Base-by-base conservation (phyloP, 2,113 vertebrate species). In the Ancistrus triradiatus region DNA sequence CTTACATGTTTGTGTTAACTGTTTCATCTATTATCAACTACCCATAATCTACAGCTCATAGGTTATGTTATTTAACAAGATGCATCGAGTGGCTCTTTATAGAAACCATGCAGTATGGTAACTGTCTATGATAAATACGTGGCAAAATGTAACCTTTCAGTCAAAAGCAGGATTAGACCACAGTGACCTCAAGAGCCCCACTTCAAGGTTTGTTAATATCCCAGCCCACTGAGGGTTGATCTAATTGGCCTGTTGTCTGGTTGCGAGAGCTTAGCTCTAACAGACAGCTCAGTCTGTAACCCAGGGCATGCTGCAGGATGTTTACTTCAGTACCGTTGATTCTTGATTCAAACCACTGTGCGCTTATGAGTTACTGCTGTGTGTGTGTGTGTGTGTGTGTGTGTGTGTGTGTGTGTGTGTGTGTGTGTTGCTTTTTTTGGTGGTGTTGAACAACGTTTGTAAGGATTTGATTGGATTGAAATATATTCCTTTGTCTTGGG, bases 221-320 rank as follows among this genome's bases (percentile, higher is more conserved):
- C 55, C 60, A 65, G 56, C 55, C 15, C 18, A 51, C 18, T 56
- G 31, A 21, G 43, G 17, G 71, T 70, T 67, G 56, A 72, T 73
- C 52, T 77, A 80, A 77, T 82, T 76, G 67, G 76, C 51, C 69
- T 69, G 61, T 35, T 50, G 48, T 77, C 35, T 69, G 42, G 46
- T 70, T 68, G 17, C 14, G 33, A 67, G 61, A 67, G 59, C 64
- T 75, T 63, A 59, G 35, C 59, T 11, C 33, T 63, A 69, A 22
- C 48, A 65, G 71, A 59, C 63, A 46, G 66, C 59, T 74, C 66
- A 49, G 74, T 74, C 49, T 18, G 44, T 77, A 73, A 75, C 74
- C 76, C 60, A 52, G 61, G 70, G 74, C 76, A 61, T 57, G 73
- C 70, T 58, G 53, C 33, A 50, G 73, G 62, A 73, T 74, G 60